Evolutionary conservation across 2,797 vertebrate genomes (phyloP).

Genomic region (Coendou prehensilis): DNA sequence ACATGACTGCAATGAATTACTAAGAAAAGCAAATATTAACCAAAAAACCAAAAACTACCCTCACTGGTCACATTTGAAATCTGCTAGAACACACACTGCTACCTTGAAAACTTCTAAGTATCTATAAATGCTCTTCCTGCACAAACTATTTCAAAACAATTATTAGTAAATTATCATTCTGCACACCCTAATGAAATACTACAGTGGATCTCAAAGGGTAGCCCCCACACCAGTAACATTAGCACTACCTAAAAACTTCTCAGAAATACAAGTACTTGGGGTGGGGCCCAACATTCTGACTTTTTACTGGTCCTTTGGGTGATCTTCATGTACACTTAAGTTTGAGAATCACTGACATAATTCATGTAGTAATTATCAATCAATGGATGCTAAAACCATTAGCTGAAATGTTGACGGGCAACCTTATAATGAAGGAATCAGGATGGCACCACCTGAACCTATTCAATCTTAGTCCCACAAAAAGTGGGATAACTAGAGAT

Average conservation of each 20-base stretch:
- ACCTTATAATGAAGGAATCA: not conserved
- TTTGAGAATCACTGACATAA: constrained; percentile 35
- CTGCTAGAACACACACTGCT: not conserved
- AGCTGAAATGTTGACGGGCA: not conserved
- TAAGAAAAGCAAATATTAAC: not conserved
- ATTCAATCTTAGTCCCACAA: not conserved
- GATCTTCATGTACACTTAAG: not conserved
- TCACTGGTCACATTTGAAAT: not conserved
- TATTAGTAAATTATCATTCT: not conserved
- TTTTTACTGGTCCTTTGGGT: not conserved
- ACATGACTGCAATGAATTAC: not conserved
- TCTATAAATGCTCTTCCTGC: not conserved
- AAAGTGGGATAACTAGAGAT: not conserved
- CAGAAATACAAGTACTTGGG: not conserved
- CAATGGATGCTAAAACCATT: not conserved
- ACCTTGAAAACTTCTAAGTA: not conserved
- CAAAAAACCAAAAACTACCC: not conserved
- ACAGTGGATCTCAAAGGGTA: not conserved
- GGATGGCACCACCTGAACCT: not conserved
- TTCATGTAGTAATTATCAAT: not conserved
- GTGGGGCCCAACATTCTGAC: not conserved
- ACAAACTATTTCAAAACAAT: constrained; percentile 39
- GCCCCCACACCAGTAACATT: not conserved
- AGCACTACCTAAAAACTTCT: not conserved
- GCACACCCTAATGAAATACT: not conserved